Evolutionary conservation across 2,797 vertebrate genomes (phyloP), one percentile per base, ranked within the genome.

Genomic region (Lacerta bilineata): DNA sequence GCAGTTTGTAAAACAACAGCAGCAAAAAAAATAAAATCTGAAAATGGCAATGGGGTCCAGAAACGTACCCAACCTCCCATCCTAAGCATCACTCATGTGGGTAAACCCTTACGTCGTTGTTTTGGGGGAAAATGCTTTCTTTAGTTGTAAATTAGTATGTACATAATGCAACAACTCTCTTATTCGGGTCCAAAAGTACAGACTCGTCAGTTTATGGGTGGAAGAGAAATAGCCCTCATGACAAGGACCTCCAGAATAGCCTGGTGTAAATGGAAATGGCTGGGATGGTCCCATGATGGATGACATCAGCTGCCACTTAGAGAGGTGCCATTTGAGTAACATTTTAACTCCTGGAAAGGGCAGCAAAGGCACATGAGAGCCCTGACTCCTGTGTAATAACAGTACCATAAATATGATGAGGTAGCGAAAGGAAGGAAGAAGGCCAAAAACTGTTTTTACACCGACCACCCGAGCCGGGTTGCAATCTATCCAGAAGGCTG

Each of bases 301-400:
- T 66, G 74, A 43, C 36, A 64, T 8, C 23, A 78, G 43, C 36
- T 15, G 11, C n/a, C 68, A 55, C 8, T 72, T 61, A 1, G 1
- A 13, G 36, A n/a, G 27, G 17, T 23, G 43, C 78, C 33, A 8
- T 55, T 36, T 5, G 27, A 74, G 78, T 81, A 61, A 87, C 15
- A 87, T 15, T 87, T 87, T 81, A 61, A 81, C 86, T 74, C 27
- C 50, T 23, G 46, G 9, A 61, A 87, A 87, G 78, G 78, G 27
- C 25, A 75, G 27, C 1, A 1, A 4, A n/a, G 41, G 36, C 6
- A 55, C 50, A 55, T 15, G 50, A 55, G 50, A 55, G 50, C 50
- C 7, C 68, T 50, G 80, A 68, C 66, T 88, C 55, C 83, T 77
- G n/a, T 27, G 72, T 61, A 15, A 39, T 75, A 76, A 85, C 36